These are phyloP conservation scores for Oryzias javanicus DNA, from an alignment of 2,113 vertebrate species.

Conservation along the genomic window DNA sequence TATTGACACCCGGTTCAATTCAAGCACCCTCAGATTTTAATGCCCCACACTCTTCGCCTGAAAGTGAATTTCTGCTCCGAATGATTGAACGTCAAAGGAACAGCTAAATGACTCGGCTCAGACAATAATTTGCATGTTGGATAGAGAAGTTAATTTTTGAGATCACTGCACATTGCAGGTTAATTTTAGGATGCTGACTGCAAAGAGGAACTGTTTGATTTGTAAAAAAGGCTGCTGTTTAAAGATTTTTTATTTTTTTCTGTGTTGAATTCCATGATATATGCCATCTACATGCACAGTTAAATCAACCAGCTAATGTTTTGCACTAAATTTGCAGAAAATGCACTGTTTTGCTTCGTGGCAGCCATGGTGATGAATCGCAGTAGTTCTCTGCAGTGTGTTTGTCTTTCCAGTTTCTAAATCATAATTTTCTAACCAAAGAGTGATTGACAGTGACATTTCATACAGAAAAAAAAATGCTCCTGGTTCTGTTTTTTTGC, in stretches of 20 bases:
- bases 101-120: not conserved
- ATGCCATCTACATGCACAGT: too few relatives aligned
- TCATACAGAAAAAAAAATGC: slow-evolving; percentile 17
- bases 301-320: too few relatives aligned
- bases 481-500: slow-evolving; percentile 21
- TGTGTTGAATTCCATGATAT: too few relatives aligned
- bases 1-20: slow-evolving; percentile 13
- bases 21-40: slow-evolving; percentile 28
- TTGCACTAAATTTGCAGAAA: too few relatives aligned
- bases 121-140: not conserved
- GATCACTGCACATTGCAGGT: not conserved
- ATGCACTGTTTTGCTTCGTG: too few relatives aligned
- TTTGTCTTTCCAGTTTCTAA: not conserved
- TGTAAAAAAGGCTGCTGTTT: too few relatives aligned
- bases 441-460: slow-evolving; percentile 17
- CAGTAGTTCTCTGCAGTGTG: not conserved
- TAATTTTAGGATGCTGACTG: too few relatives aligned
- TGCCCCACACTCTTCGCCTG: slow-evolving; percentile 6
- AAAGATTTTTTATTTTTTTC: too few relatives aligned
- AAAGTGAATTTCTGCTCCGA: slow-evolving; percentile 2
- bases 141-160: not conserved
- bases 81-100: not conserved
- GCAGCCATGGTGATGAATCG: too few relatives aligned
- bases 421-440: slow-evolving; percentile 7
- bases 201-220: too few relatives aligned